Conservation (phyloP, 2,797 vertebrate genomes). For the Hippocampus kuda region DNA sequence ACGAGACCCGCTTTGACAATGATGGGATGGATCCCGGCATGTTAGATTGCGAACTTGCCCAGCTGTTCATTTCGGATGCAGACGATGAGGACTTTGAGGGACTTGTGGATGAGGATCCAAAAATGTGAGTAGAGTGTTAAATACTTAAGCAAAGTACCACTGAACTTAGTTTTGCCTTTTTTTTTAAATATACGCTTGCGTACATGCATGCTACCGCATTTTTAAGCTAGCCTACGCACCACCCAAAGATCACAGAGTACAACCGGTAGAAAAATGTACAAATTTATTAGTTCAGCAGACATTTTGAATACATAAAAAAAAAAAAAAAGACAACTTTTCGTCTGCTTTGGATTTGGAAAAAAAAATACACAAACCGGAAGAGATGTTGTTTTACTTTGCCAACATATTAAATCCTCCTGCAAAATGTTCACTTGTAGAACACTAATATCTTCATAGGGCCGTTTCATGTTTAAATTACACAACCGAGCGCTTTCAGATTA, state of each 20-base stretch:
- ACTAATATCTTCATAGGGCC: background rate
- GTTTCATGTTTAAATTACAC: background rate
- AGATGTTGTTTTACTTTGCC: background rate
- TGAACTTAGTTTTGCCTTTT: too few species aligned
- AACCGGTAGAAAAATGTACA: background rate
- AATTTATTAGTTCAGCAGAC: background rate
- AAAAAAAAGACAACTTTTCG: background rate
- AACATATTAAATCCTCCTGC: background rate
- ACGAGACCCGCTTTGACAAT: too few species aligned
- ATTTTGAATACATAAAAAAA: background rate
- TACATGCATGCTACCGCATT: too few species aligned
- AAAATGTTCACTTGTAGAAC: background rate
- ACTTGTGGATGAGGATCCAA: too few species aligned
- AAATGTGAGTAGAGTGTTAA: too few species aligned
- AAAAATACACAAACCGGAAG: background rate
- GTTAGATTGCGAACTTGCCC: too few species aligned
- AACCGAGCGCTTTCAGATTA: background rate
- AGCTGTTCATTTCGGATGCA: too few species aligned
- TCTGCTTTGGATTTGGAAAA: background rate
- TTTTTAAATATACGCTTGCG: too few species aligned
- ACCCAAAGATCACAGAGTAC: background rate
- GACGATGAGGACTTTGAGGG: too few species aligned
- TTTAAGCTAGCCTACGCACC: background rate
- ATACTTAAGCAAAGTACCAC: too few species aligned
- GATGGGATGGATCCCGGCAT: too few species aligned